A percentile compares a stretch with the other conserved stretches of the same genome.
Evolutionary conservation across 2,113 vertebrate species (phyloP).

Genomic region (Alethe castanea): DNA sequence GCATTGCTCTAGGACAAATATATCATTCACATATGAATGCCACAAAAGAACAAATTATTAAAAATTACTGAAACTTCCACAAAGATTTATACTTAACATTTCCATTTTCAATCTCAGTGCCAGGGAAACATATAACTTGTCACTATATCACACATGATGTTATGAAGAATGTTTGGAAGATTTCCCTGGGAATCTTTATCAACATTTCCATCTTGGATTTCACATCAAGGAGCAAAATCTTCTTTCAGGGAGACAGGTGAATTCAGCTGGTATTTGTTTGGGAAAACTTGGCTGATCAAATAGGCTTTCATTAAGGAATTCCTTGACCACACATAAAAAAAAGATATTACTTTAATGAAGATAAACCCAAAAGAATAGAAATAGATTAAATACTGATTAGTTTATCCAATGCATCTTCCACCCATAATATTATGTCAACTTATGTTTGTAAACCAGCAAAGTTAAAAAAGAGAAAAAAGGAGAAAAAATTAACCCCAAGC

Average conservation of each 20-base stretch:
- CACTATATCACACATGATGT: conserved; percentile 61
- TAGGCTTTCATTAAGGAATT: neutral
- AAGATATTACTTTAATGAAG: neutral
- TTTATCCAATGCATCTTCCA: neutral
- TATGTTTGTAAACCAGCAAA: neutral
- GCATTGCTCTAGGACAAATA: conserved; percentile 84
- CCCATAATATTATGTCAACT: neutral
- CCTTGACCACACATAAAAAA: neutral
- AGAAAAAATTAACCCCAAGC: neutral
- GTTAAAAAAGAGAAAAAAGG: neutral
- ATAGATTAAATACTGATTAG: neutral
- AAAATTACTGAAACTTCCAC: conserved; percentile 84
- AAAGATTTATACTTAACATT: conserved; percentile 84
- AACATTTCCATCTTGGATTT: conserved; percentile 27
- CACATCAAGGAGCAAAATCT: neutral
- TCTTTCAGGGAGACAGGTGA: neutral
- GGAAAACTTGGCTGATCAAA: neutral
- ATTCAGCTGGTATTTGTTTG: neutral
- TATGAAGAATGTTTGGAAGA: conserved; percentile 54
- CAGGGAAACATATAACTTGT: conserved; percentile 66
- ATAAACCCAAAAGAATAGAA: neutral
- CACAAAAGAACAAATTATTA: conserved; percentile 83
- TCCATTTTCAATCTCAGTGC: conserved; percentile 72
- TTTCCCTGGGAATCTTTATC: conserved; percentile 50
- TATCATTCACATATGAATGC: conserved; percentile 79